Evolutionary conservation across 2,888 invertebrate genomes (phyloP), one percentile per base, ranked within the genome.

Genomic region (Malachius bipustulatus): DNA sequence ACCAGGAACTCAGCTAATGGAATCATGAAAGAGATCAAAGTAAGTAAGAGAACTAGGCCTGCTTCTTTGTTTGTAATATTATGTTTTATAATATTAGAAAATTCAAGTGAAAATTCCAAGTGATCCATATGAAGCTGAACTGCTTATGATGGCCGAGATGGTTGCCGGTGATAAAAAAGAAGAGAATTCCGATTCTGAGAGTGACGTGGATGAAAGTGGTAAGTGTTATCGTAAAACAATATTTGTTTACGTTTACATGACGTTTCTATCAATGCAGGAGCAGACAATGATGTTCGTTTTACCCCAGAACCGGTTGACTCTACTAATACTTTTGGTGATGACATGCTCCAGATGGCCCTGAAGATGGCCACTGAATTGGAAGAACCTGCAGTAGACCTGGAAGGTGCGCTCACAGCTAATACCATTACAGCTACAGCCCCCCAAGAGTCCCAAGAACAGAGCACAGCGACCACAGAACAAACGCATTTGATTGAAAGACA

Each of bases 331-430:
- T 85, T 83, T 49, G 83, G 82, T 4, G 85, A 85, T 43, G 84
- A 85, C 52, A 80, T 85, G 70, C 62, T 85, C 2, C 84, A 85
- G 61, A 84, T 85, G 77, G 85, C 85, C 2, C 60, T 85, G 1
- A 84, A 85, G 62, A 83, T 84, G 81, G 84, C 84, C 41, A 81
- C 82, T 4, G 88, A 87, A 51, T 75, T 85, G 43, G 83, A 84
- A 43, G 85, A 85, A 51, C 81, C 83, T 14, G 78, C 83, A 1
- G 82, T 87, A 3, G 89, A 89, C 57, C 63, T 89, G 32, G 89
- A 89, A 61, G 79, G 82, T 0, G 81, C 82, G 11, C 73, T 85
- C 63, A 80, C 82, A 0, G 77, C 83, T 0, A 82, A 74, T 45
- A 84, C 83, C 1, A 84, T 84, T 49, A 78, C 83, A 4, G 59